Conservation (phyloP, 2,113 vertebrate genomes). For the Panthera tigris region DNA sequence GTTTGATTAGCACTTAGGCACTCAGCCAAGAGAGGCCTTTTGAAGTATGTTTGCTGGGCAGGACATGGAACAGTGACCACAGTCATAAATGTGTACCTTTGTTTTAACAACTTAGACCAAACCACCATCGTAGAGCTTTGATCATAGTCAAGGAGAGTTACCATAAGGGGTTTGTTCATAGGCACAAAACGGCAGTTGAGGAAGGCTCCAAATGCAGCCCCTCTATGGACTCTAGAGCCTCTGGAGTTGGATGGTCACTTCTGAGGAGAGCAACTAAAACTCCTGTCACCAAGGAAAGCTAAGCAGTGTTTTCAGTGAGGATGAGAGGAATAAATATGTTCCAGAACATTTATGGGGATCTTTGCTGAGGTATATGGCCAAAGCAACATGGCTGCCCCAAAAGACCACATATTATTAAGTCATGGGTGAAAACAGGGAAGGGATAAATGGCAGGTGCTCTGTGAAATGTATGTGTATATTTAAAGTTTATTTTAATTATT, state of each 20-base stretch:
- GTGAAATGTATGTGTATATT: slow-evolving; percentile 25
- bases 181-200: neutral
- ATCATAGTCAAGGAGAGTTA: neutral
- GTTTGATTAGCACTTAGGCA: neutral
- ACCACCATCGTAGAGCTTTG: neutral
- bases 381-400: neutral
- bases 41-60: neutral
- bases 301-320: neutral
- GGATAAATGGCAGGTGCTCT: slow-evolving; percentile 44
- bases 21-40: neutral
- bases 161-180: fast-evolving
- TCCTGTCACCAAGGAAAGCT: neutral
- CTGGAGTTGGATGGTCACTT: neutral
- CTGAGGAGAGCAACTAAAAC: neutral
- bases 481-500: slow-evolving; percentile 61
- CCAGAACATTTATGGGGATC: neutral
- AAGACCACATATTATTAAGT: neutral
- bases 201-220: neutral
- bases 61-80: neutral
- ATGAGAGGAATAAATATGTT: neutral
- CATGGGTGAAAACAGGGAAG: neutral
- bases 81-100: neutral
- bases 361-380: neutral
- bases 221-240: neutral
- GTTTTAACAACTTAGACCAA: neutral